phyloP scores from a whole-genome alignment of 2,113 vertebrate genomes.

The Catharus fuscescens region DNA sequence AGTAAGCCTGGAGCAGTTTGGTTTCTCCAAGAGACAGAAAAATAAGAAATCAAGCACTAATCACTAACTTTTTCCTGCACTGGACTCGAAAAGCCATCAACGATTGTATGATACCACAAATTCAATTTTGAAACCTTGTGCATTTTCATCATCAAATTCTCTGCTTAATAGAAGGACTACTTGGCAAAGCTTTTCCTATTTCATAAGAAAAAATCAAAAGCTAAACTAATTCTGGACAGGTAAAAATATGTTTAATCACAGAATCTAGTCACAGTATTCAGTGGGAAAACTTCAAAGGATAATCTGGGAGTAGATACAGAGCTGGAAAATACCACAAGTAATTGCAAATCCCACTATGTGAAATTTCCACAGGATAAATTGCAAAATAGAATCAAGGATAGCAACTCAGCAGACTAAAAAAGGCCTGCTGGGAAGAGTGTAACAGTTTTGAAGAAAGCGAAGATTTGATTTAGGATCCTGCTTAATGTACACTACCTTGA shows the following conservation, averaged over 20 bases:
- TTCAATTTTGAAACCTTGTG: neutral
- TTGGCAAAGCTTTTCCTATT: neutral
- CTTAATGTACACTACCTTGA: neutral
- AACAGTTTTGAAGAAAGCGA: neutral
- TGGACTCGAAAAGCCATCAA: neutral
- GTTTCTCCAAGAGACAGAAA: neutral
- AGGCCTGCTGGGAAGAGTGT: neutral
- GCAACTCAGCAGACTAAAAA: neutral
- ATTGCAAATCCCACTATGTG: neutral
- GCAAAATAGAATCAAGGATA: neutral
- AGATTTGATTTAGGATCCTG: neutral
- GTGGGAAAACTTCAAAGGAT: neutral
- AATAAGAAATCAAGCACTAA: neutral
- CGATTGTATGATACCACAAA: neutral
- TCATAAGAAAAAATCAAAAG: neutral
- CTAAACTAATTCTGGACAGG: neutral
- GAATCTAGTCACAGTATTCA: neutral
- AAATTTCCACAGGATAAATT: neutral
- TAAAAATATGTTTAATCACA: neutral
- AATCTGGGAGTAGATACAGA: neutral
- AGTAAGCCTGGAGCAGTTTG: neutral
- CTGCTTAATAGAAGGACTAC: neutral
- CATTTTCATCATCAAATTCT: neutral
- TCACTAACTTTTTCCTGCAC: neutral
- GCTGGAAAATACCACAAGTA: neutral